phyloP scores from a whole-genome alignment of 1,140 invertebrate genomes.

The Caenorhabditis inopinata region DNA sequence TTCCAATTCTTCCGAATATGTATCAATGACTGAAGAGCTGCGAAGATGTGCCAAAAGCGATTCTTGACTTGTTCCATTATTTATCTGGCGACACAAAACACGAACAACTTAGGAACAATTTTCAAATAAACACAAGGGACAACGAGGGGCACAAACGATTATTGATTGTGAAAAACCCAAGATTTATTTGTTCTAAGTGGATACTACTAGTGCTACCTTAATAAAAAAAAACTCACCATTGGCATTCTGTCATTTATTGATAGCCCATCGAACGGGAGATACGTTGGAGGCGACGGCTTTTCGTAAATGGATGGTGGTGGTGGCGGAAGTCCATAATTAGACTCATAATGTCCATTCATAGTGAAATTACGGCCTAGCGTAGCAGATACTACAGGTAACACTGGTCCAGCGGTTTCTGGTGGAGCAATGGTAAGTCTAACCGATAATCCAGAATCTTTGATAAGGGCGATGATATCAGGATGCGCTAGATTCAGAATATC shows the following conservation, averaged over 20 bases:
- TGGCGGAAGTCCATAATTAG: slow-evolving; percentile 7
- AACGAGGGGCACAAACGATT: not conserved
- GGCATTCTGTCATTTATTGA: slow-evolving; percentile 16
- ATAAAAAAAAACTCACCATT: not conserved
- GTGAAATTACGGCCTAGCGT: slow-evolving; percentile 3
- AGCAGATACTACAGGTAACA: slow-evolving; percentile 15
- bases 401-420: slow-evolving; percentile 19
- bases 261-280: not conserved
- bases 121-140: not conserved
- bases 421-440: slow-evolving; percentile 62
- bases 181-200: not conserved
- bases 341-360: slow-evolving; percentile 25
- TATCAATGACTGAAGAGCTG: slow-evolving; percentile 22
- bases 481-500: slow-evolving; percentile 88
- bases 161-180: not conserved
- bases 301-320: slow-evolving; percentile 4
- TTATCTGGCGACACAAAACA: slow-evolving; percentile 36
- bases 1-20: slow-evolving; percentile 27
- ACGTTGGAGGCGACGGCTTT: not conserved
- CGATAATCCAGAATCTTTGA: slow-evolving; percentile 58
- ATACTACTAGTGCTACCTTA: not conserved
- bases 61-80: slow-evolving; percentile 17
- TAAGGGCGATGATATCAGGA: slow-evolving; percentile 73
- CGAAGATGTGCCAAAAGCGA: slow-evolving; percentile 4
- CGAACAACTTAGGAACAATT: not conserved